Evolutionary conservation across 1,140 invertebrate species (phyloP).

Genomic region (Zaprionus tsacasi): DNA sequence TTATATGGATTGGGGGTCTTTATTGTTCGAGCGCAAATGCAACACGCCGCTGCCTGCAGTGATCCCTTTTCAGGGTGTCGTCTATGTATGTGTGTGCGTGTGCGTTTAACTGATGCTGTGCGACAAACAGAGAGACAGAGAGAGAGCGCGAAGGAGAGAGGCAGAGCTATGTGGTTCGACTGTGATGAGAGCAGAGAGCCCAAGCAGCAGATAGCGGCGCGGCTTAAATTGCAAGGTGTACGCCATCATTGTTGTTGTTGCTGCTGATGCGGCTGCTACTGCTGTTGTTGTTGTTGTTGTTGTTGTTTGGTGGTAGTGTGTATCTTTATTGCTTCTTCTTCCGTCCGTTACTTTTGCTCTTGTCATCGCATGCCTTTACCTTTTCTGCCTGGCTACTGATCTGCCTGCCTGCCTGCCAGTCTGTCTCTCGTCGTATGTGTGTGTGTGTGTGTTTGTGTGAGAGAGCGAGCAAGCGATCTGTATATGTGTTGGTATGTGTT

Average conservation of each 20-base stretch:
- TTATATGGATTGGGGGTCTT: conserved; percentile 60
- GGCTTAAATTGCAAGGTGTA: conserved; percentile 82
- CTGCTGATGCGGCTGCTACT: conserved; percentile 35
- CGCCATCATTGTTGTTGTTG: conserved; percentile 52
- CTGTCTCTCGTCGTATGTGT: conserved; percentile 13
- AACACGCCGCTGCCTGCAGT: conserved; percentile 25
- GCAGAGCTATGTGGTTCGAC: conserved; percentile 4
- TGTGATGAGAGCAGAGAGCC: conserved; percentile 46
- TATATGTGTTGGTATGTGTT: conserved; percentile 26
- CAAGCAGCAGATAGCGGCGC: conserved; percentile 70
- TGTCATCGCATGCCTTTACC: conserved; percentile 63
- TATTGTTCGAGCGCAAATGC: conserved; percentile 39
- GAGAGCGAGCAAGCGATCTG: neutral
- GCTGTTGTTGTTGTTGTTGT: conserved; percentile 34
- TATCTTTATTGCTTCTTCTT: conserved; percentile 79
- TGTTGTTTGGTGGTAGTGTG: conserved; percentile 58
- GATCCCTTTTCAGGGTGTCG: conserved; percentile 42
- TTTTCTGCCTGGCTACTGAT: conserved; percentile 52
- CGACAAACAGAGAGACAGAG: conserved; percentile 5
- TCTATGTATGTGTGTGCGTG: conserved; percentile 8
- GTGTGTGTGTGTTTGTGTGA: conserved; percentile 15
- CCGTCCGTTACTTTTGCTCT: conserved; percentile 77
- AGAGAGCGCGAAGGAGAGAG: conserved; percentile 11
- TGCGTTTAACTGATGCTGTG: conserved; percentile 43
- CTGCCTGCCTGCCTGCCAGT: conserved; percentile 33